These are phyloP conservation scores for Acholoe squamosa DNA, from an alignment of 2,888 invertebrate genomes.

Conservation along the genomic window DNA sequence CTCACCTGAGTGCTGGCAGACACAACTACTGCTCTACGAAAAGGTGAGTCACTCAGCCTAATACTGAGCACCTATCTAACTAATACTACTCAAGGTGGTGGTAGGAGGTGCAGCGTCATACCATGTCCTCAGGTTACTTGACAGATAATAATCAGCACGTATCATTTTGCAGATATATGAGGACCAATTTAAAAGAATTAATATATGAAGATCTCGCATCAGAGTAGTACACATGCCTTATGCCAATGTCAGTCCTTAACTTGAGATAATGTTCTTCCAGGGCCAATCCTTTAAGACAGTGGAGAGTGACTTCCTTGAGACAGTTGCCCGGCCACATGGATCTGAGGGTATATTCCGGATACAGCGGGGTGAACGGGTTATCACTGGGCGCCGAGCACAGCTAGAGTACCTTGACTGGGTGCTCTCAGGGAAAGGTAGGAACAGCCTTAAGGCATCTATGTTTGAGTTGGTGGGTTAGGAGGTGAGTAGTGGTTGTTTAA, in stretches of 20 bases:
- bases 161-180: too few species aligned
- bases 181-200: too few species aligned
- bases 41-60: conserved; percentile 36
- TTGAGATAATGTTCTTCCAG: conserved; percentile 32
- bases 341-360: conserved; percentile 67
- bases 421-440: conserved; percentile 35
- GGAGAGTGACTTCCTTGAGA: conserved; percentile 64
- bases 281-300: conserved; percentile 60
- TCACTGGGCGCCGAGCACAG: conserved; percentile 64
- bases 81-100: too few species aligned
- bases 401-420: conserved; percentile 64
- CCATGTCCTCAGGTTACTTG: too few species aligned
- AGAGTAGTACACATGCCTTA: conserved; percentile 14
- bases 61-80: too few species aligned
- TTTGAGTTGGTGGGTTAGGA: not conserved
- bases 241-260: not conserved
- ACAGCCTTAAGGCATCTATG: not conserved
- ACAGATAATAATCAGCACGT: too few species aligned
- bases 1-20: conserved; percentile 60
- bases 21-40: conserved; percentile 54
- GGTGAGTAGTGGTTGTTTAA: not conserved
- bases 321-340: conserved; percentile 67
- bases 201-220: too few species aligned
- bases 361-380: conserved; percentile 63
- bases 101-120: too few species aligned